Evolutionary conservation across 2,797 vertebrate species (phyloP).

Genomic region (Phoxinus dragarum): DNA sequence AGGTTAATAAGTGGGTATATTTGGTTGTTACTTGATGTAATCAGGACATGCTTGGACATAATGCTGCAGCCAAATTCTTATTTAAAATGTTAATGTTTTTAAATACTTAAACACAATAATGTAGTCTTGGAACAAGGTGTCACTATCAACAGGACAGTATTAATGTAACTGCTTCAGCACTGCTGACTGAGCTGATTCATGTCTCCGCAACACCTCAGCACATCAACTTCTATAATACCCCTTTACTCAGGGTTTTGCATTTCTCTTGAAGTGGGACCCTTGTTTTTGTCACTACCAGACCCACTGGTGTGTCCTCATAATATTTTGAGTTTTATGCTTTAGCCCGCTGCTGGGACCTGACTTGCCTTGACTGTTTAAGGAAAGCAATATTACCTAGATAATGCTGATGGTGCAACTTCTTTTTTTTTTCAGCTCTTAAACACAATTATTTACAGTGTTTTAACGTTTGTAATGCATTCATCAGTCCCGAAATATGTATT

Average conservation of each 20-base stretch:
- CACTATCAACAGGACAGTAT: background rate
- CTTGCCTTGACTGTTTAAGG: constrained; percentile 63
- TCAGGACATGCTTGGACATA: background rate
- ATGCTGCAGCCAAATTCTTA: background rate
- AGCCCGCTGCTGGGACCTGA: constrained; percentile 52
- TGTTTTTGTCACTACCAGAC: constrained; percentile 66
- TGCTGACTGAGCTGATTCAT: background rate
- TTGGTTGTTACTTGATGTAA: background rate
- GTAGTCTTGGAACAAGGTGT: background rate
- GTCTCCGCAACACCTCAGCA: background rate
- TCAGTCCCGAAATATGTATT: constrained; percentile 56
- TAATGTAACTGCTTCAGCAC: constrained; percentile 8
- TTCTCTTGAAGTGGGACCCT: constrained; percentile 50
- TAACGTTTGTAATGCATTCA: constrained; percentile 57
- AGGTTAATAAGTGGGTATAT: background rate
- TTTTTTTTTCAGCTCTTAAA: constrained; percentile 25
- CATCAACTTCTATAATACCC: constrained; percentile 10
- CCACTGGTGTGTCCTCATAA: constrained; percentile 63
- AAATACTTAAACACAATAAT: constrained; percentile 16
- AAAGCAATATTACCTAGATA: constrained; percentile 61
- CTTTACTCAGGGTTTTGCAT: constrained; percentile 49
- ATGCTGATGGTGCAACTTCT: constrained; percentile 44
- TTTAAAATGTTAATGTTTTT: constrained; percentile 27
- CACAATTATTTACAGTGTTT: constrained; percentile 56
- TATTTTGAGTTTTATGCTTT: constrained; percentile 53